phyloP scores from a whole-genome alignment of 2,888 invertebrate genomes.

The Hemaris fuciformis region DNA sequence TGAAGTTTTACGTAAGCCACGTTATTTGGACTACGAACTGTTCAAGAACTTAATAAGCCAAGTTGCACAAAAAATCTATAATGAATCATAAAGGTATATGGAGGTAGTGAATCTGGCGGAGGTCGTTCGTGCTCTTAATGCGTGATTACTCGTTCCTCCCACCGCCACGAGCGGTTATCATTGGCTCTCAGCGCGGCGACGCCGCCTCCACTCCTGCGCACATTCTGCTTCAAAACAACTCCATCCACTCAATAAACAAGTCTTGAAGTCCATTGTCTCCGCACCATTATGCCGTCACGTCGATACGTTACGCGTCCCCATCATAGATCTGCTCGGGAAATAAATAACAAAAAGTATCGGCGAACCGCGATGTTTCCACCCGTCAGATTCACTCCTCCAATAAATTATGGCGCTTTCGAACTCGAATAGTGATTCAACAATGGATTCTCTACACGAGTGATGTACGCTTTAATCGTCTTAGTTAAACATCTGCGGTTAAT shows the following conservation, averaged over 20 bases:
- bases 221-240: slow-evolving; percentile 74
- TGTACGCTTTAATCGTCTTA: slow-evolving; percentile 9
- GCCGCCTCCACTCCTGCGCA: slow-evolving; percentile 77
- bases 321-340: slow-evolving; percentile 48
- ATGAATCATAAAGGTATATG: slow-evolving; percentile 53
- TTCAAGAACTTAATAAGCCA: slow-evolving; percentile 36
- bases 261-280: slow-evolving; percentile 76
- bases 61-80: slow-evolving; percentile 46
- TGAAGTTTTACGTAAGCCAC: slow-evolving; percentile 28
- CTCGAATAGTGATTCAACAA: slow-evolving; percentile 14
- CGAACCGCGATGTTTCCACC: slow-evolving; percentile 6
- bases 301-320: slow-evolving; percentile 56
- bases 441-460: slow-evolving; percentile 8
- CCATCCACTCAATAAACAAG: slow-evolving; percentile 78
- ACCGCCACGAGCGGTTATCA: slow-evolving; percentile 61
- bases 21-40: slow-evolving; percentile 22
- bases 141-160: slow-evolving; percentile 76
- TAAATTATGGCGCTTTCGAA: slow-evolving; percentile 23
- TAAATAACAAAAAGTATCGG: slow-evolving; percentile 3
- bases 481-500: slow-evolving; percentile 10
- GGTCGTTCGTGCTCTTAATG: slow-evolving; percentile 58
- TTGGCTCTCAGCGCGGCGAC: slow-evolving; percentile 64
- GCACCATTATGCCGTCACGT: slow-evolving; percentile 68
- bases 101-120: slow-evolving; percentile 53
- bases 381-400: slow-evolving; percentile 29